phyloP scores from a whole-genome alignment of 2,113 vertebrate species.

The Callipepla squamata region DNA sequence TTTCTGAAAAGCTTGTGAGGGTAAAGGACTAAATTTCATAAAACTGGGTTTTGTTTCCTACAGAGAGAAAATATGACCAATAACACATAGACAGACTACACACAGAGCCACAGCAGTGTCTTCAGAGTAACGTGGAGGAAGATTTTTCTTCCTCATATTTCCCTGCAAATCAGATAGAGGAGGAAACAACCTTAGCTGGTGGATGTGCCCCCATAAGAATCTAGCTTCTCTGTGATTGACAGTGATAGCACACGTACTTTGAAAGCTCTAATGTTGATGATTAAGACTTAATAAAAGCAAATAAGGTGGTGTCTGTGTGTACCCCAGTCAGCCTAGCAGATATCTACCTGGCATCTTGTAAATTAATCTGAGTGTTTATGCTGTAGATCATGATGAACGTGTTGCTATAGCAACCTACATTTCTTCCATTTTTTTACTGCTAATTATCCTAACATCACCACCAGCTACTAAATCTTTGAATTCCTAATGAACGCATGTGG shows the following conservation, averaged over 20 bases:
- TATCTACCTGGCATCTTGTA: conserved; percentile 84
- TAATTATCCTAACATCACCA: conserved; percentile 85
- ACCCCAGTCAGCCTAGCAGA: conserved; percentile 77
- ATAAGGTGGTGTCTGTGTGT: conserved; percentile 81
- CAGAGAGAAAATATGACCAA: background rate
- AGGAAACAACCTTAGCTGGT: conserved; percentile 4
- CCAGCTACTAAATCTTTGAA: conserved; percentile 84
- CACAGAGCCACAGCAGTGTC: background rate
- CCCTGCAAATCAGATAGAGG: background rate
- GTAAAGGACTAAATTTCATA: background rate
- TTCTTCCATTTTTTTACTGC: conserved; percentile 78
- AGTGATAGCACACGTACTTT: conserved; percentile 79
- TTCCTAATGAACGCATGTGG: conserved; percentile 80
- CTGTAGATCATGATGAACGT: conserved; percentile 83
- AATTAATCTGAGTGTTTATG: conserved; percentile 86
- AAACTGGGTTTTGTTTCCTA: background rate
- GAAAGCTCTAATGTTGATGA: conserved; percentile 80
- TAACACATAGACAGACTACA: no score
- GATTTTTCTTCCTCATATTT: background rate
- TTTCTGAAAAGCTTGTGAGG: background rate
- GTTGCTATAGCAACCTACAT: conserved; percentile 87
- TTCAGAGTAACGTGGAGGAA: background rate
- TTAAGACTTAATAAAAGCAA: conserved; percentile 84
- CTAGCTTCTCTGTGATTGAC: conserved; percentile 75
- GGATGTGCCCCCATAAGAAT: conserved; percentile 66